phyloP scores from a whole-genome alignment of 2,888 invertebrate species.

The Lumbricus terrestris region DNA sequence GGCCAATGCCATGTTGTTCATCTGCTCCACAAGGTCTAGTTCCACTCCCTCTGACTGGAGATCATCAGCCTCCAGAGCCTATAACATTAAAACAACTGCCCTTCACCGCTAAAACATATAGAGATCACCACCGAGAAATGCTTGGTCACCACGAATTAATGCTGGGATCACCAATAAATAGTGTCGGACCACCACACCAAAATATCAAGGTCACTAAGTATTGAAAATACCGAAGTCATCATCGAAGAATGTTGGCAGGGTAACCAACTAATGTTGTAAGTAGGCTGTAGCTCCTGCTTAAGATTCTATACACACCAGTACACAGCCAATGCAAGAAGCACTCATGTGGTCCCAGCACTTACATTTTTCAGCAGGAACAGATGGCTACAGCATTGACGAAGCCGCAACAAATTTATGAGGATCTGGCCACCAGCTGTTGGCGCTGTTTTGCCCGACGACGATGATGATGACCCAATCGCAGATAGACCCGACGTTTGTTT shows the following conservation, averaged over 20 bases:
- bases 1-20: conserved; percentile 52
- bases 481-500: not conserved
- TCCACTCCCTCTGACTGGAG: conserved; percentile 53
- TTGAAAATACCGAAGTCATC: not conserved
- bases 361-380: conserved; percentile 74
- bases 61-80: conserved; percentile 63
- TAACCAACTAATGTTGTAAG: not conserved
- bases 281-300: not conserved
- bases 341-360: not conserved
- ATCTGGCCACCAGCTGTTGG: conserved; percentile 49
- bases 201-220: not conserved
- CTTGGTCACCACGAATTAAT: not conserved
- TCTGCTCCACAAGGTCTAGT: conserved; percentile 50
- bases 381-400: conserved; percentile 87
- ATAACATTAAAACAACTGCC: not conserved
- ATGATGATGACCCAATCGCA: not conserved
- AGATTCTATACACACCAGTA: too few relatives aligned
- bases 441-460: not conserved
- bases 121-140: not conserved
- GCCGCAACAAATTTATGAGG: conserved; percentile 75
- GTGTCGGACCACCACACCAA: not conserved
- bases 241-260: not conserved
- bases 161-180: not conserved
- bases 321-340: not conserved
- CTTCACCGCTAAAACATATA: not conserved